Conservation (phyloP, 2,888 invertebrate species). For the Erpobdella octoculata region DNA sequence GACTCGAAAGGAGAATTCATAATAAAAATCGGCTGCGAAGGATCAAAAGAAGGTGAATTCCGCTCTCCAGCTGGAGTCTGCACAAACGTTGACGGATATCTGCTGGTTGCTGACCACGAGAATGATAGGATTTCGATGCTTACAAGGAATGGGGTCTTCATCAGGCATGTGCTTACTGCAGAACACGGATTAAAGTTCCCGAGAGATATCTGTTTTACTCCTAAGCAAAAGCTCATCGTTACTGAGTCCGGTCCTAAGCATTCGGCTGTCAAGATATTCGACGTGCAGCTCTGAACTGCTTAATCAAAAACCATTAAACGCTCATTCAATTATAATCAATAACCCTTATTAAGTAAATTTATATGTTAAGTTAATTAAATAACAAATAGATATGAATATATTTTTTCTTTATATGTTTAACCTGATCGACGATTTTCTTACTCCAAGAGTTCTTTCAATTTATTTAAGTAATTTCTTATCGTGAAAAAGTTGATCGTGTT, state of each 20-base stretch:
- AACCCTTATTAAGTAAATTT: no score
- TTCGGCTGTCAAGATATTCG: slow-evolving; percentile 37
- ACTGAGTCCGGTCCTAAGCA: slow-evolving; percentile 35
- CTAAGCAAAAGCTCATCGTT: slow-evolving; percentile 35
- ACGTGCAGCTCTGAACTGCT: no score
- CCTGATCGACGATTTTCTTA: no score
- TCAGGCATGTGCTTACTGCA: slow-evolving; percentile 36
- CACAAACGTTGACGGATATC: slow-evolving; percentile 36
- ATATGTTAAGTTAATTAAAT: no score
- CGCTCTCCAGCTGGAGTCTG: slow-evolving; percentile 37
- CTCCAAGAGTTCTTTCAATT: no score
- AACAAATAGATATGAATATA: no score
- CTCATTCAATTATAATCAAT: no score
- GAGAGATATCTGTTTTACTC: slow-evolving; percentile 34
- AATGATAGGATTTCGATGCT: slow-evolving; percentile 37
- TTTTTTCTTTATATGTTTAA: no score
- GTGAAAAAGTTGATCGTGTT: no score
- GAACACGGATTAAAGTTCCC: slow-evolving; percentile 36
- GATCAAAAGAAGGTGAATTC: slow-evolving; percentile 36
- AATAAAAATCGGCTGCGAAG: slow-evolving; percentile 34
- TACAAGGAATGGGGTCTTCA: slow-evolving; percentile 34
- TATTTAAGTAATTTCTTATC: no score
- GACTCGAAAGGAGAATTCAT: slow-evolving; percentile 35
- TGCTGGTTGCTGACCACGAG: slow-evolving; percentile 38
- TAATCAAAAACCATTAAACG: background rate